Evolutionary conservation across 2,797 vertebrate species (phyloP).

Genomic region (Cryptoprocta ferox): DNA sequence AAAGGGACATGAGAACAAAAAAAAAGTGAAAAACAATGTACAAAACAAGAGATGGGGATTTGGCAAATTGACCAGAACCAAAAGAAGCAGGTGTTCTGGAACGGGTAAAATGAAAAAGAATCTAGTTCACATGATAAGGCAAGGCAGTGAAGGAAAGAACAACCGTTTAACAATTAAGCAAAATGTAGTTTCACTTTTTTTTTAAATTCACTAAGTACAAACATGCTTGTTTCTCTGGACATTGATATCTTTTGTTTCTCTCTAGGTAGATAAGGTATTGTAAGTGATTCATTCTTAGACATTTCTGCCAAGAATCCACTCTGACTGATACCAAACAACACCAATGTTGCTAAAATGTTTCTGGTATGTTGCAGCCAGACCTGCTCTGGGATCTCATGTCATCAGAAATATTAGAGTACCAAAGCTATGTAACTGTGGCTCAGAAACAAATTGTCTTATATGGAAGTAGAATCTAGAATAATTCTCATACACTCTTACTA

Average conservation of each 20-base stretch:
- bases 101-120: neutral
- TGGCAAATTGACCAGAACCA: neutral
- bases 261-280: neutral
- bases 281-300: constrained; percentile 1
- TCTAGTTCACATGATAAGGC: neutral
- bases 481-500: neutral
- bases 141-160: neutral
- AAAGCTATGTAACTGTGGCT: neutral
- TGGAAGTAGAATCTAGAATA: neutral
- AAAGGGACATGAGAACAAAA: neutral
- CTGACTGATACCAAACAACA: neutral
- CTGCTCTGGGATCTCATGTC: neutral
- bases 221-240: neutral
- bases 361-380: too few species aligned
- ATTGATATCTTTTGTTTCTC: neutral
- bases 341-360: neutral
- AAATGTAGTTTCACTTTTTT: neutral
- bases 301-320: neutral
- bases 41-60: neutral
- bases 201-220: neutral
- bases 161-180: neutral
- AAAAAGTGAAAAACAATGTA: neutral
- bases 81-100: neutral
- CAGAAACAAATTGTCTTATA: neutral
- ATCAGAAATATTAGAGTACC: neutral